A percentile compares a stretch with the other conserved stretches of the same genome.
Conservation (phyloP, 64 coral and sea anemone species). For the Pocillopora damicornis region DNA sequence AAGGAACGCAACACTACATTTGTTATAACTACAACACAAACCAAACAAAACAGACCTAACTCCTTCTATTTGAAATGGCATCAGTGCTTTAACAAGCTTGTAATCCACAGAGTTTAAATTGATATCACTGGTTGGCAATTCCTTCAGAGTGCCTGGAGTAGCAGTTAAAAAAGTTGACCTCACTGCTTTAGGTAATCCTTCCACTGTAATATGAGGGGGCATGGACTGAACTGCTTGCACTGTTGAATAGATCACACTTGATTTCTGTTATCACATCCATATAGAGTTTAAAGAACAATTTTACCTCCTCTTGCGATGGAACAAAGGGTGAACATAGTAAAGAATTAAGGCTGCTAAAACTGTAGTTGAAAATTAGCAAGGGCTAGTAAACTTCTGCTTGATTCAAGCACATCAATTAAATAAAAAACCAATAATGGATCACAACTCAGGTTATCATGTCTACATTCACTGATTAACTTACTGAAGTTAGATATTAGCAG, state of each 20-base stretch:
- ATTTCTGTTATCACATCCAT: not conserved
- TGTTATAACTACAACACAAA: too few species aligned
- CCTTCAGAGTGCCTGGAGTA: constrained; percentile 52
- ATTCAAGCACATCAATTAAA: too few species aligned
- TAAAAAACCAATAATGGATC: too few species aligned
- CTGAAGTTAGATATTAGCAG: too few species aligned
- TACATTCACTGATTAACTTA: too few species aligned
- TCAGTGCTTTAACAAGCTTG: constrained; percentile 79
- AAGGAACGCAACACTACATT: too few species aligned
- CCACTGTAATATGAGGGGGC: constrained; percentile 55
- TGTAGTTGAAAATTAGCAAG: too few species aligned
- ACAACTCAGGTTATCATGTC: too few species aligned
- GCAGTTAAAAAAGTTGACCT: constrained; percentile 56
- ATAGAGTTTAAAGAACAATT: not conserved
- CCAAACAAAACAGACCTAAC: constrained; percentile 52
- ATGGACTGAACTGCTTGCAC: constrained; percentile 59
- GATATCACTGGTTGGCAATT: constrained; percentile 68
- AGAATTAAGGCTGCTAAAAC: too few species aligned
- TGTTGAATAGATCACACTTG: constrained; percentile 15
- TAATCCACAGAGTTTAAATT: constrained; percentile 81
- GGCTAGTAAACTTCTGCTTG: too few species aligned
- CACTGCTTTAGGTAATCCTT: constrained; percentile 86
- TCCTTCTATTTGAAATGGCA: constrained; percentile 95
- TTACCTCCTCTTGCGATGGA: not conserved
- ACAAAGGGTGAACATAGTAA: too few species aligned